A percentile compares a stretch with the other conserved stretches of the same genome.
These are phyloP conservation scores for Callocephalon fimbriatum DNA, from an alignment of 2,113 vertebrate species.

Conservation along the genomic window DNA sequence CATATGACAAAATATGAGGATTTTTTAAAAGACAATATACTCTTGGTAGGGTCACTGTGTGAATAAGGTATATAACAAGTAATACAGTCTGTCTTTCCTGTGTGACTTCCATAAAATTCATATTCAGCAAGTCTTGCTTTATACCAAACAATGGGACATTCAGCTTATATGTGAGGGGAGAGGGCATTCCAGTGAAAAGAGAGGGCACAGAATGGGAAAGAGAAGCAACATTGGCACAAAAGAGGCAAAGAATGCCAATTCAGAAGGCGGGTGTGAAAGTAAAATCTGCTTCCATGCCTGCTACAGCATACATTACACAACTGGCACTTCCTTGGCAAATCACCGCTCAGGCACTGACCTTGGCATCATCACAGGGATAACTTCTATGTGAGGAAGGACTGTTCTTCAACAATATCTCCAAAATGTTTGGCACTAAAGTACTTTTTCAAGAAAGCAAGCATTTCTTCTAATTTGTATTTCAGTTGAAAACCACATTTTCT, in stretches of 20 bases:
- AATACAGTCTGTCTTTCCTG: constrained; percentile 27
- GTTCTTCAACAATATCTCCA: constrained; percentile 70
- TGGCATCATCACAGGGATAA: constrained; percentile 74
- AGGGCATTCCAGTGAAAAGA: constrained; percentile 50
- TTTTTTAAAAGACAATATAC: neutral
- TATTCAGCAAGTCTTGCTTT: constrained; percentile 66
- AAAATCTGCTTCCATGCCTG: constrained; percentile 61
- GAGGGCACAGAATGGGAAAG: constrained; percentile 62
- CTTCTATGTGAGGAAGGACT: constrained; percentile 67
- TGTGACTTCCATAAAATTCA: constrained; percentile 63
- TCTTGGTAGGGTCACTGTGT: neutral
- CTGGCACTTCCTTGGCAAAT: constrained; percentile 78
- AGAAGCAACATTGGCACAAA: constrained; percentile 66
- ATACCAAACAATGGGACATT: constrained; percentile 71
- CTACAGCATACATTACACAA: constrained; percentile 68
- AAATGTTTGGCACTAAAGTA: constrained; percentile 57
- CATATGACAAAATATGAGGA: neutral
- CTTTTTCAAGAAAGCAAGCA: constrained; percentile 34
- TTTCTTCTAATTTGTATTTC: neutral
- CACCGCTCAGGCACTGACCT: constrained; percentile 58
- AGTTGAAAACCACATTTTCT: constrained; percentile 20
- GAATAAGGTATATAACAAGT: constrained; percentile 10
- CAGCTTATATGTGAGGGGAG: constrained; percentile 52
- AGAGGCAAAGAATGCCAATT: constrained; percentile 70
- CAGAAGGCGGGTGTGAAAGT: constrained; percentile 69